Percentiles rank a stretch among this genome's conserved stretches.
These are phyloP conservation scores for Antechinus stuartii DNA, from an alignment of 2,113 vertebrate species.

Conservation along the genomic window DNA sequence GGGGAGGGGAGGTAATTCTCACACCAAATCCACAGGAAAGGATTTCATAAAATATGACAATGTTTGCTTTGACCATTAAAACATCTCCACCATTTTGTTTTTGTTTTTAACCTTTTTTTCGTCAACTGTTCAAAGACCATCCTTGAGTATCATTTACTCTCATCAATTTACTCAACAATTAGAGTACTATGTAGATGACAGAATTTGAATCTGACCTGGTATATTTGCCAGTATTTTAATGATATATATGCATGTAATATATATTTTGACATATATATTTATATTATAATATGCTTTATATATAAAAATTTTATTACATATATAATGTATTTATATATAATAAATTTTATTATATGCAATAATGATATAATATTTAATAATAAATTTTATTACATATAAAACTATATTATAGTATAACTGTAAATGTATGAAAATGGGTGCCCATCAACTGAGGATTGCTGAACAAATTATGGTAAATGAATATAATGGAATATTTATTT, in stretches of 20 bases:
- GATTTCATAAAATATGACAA: not conserved
- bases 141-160: conserved; percentile 37
- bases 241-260: not conserved
- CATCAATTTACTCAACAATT: not conserved
- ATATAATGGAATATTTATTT: not conserved
- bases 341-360: too few relatives aligned
- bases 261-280: too few relatives aligned
- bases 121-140: conserved; percentile 46
- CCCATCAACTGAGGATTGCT: not conserved
- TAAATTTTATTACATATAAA: too few relatives aligned
- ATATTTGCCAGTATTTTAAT: not conserved
- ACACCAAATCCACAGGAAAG: not conserved
- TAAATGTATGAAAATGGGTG: not conserved
- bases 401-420: too few relatives aligned
- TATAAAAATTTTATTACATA: too few relatives aligned
- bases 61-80: conserved; percentile 26
- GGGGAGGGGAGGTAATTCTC: too few relatives aligned
- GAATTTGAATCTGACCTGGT: conserved; percentile 60
- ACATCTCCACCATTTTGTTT: conserved; percentile 14
- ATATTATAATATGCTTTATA: too few relatives aligned
- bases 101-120: conserved; percentile 36
- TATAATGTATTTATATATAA: too few relatives aligned
- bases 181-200: conserved; percentile 57
- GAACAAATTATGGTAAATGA: not conserved
- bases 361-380: too few relatives aligned